Evolutionary conservation across 1,140 invertebrate genomes (phyloP).

Genomic region (Luehdorfia chinensis): DNA sequence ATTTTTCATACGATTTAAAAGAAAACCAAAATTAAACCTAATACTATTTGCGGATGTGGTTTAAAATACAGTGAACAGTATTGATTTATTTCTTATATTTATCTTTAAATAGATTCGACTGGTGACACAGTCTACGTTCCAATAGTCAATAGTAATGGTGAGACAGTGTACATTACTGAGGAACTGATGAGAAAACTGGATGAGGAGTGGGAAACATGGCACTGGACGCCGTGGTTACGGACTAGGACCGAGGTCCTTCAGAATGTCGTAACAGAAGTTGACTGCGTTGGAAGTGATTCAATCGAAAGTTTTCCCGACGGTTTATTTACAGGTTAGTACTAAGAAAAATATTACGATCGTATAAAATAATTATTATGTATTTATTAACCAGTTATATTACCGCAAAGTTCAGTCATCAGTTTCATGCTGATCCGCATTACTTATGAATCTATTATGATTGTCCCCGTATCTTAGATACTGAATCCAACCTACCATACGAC

Average conservation of each 20-base stretch:
- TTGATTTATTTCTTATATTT: no score
- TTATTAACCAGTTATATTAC: no score
- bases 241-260: constrained; percentile 42
- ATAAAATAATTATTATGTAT: no score
- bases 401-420: no score
- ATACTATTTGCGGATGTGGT: no score
- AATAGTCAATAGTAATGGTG: constrained; percentile 45
- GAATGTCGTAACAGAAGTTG: constrained; percentile 34
- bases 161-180: constrained; percentile 39
- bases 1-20: no score
- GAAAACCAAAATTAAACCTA: no score
- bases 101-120: constrained; percentile 43
- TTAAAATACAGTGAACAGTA: no score
- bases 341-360: neutral
- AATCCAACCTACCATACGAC: no score
- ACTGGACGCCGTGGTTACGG: constrained; percentile 59
- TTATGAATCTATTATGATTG: no score
- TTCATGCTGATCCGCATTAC: no score
- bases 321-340: constrained; percentile 47
- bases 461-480: no score
- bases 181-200: constrained; percentile 46
- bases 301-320: constrained; percentile 51
- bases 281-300: constrained; percentile 31
- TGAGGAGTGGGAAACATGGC: constrained; percentile 49
- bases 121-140: constrained; percentile 23